These are phyloP conservation scores for Coelinius sp. DNA, from an alignment of 2,888 invertebrate species.

Conservation along the genomic window DNA sequence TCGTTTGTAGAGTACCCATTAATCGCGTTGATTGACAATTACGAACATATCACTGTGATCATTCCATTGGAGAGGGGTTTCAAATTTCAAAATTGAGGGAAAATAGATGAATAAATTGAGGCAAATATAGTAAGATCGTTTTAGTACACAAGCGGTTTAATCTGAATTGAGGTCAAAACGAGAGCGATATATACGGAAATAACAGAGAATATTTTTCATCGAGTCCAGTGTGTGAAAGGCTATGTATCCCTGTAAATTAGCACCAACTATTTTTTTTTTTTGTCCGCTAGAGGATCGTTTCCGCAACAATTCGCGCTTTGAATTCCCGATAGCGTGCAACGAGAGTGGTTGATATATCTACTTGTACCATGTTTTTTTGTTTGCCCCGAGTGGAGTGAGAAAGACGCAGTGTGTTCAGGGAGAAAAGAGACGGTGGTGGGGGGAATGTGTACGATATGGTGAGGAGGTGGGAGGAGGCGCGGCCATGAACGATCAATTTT, in stretches of 20 bases:
- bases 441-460: background rate
- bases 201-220: constrained; percentile 10
- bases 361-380: background rate
- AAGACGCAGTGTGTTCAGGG: background rate
- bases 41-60: too few relatives aligned
- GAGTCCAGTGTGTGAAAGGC: constrained; percentile 13
- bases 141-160: constrained; percentile 15
- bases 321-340: constrained; percentile 19
- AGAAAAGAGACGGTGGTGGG: background rate
- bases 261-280: constrained; percentile 15
- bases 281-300: constrained; percentile 11
- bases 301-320: constrained; percentile 23
- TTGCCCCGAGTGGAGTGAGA: background rate
- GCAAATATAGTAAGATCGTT: constrained; percentile 1
- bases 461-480: background rate
- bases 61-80: background rate
- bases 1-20: too few relatives aligned
- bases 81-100: background rate
- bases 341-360: constrained; percentile 3
- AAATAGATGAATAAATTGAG: background rate
- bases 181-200: constrained; percentile 13
- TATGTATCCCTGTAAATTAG: constrained; percentile 23
- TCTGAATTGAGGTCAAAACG: constrained; percentile 16
- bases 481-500: constrained; percentile 47
- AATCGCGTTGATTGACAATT: background rate